These are phyloP conservation scores for Folsomia manolachei DNA, from an alignment of 2,888 invertebrate species.

Conservation along the genomic window DNA sequence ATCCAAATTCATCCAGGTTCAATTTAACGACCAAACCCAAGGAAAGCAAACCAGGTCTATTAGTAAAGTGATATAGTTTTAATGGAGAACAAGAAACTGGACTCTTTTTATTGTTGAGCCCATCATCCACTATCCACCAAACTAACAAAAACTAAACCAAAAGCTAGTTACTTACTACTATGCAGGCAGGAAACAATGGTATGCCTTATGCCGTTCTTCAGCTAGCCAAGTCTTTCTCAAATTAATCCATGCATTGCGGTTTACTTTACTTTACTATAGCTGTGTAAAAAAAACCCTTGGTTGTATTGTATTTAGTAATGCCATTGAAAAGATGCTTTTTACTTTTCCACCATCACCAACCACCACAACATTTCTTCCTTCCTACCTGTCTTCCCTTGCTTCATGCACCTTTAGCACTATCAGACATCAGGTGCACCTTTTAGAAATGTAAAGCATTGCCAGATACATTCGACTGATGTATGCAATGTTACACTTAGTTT, in stretches of 20 bases:
- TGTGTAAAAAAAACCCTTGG: neutral
- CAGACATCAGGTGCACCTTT: constrained; percentile 28
- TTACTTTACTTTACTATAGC: neutral
- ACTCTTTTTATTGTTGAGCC: neutral
- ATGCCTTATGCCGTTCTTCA: too few species aligned
- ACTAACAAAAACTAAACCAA: too few species aligned
- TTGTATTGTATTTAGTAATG: neutral
- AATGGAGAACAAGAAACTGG: neutral
- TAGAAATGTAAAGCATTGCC: neutral
- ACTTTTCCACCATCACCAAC: constrained; percentile 9
- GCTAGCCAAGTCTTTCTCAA: neutral
- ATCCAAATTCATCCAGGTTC: neutral
- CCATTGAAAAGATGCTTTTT: neutral
- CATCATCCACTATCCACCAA: too few species aligned
- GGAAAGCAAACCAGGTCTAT: too few species aligned
- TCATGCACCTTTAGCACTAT: too few species aligned
- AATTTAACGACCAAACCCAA: neutral
- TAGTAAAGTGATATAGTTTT: constrained; percentile 8
- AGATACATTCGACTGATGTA: neutral
- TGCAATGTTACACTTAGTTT: neutral
- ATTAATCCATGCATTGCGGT: constrained; percentile 17
- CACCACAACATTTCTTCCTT: neutral
- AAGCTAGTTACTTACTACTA: too few species aligned
- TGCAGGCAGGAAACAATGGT: too few species aligned
- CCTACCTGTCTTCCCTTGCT: constrained; percentile 25